Conservation (phyloP, 2,888 invertebrate species). For the Caenorhabditis panamensis region DNA sequence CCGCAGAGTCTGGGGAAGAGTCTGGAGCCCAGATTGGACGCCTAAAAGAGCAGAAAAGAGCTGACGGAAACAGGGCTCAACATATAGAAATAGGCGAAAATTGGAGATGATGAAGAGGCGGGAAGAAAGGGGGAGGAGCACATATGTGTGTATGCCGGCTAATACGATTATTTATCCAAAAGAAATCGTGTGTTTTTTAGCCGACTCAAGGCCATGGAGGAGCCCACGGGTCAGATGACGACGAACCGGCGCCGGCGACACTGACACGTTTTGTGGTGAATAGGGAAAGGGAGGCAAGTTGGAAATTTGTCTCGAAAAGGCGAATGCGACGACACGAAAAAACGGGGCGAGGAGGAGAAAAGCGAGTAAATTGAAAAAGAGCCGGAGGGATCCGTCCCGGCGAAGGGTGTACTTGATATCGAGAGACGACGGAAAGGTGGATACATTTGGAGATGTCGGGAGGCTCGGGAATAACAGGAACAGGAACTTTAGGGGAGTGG, state of each 20-base stretch:
- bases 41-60: neutral
- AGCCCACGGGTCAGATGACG: conserved; percentile 24
- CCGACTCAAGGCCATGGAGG: too few species aligned
- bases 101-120: neutral
- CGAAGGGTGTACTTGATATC: neutral
- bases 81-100: conserved; percentile 14
- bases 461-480: neutral
- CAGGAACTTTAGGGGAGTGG: neutral
- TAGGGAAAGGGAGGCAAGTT: neutral
- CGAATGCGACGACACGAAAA: neutral
- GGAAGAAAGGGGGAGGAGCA: conserved; percentile 10
- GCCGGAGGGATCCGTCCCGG: neutral
- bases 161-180: conserved; percentile 42
- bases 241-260: neutral
- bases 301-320: conserved; percentile 9
- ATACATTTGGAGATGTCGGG: neutral
- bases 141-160: conserved; percentile 13
- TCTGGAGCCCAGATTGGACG: too few species aligned
- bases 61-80: neutral
- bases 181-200: conserved; percentile 30
- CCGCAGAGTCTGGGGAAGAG: neutral
- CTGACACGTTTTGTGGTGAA: neutral
- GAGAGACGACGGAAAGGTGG: neutral
- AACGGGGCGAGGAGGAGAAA: neutral
- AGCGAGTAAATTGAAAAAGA: conserved; percentile 5